Base-by-base conservation (phyloP, 2,888 invertebrate genomes). In the Drosophila prostipennis region DNA sequence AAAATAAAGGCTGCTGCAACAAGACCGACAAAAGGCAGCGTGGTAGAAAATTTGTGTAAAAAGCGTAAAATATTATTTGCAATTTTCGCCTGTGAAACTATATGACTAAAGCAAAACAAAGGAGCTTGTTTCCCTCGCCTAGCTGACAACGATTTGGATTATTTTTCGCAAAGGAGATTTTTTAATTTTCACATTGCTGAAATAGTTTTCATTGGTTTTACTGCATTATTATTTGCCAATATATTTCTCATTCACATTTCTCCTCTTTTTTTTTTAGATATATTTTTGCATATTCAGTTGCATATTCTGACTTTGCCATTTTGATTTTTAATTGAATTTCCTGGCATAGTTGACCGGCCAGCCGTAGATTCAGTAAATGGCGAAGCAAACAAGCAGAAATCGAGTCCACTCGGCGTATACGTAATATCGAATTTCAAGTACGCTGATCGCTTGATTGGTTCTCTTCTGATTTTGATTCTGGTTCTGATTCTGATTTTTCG, bases 31-130 rank as follows among this genome's bases (percentile, higher is more conserved):
- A 49, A 39, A 57, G 67, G 42, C 72, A 65, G 43, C 54, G 67
- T 68, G 14, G 70, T 52, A 54, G 70, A 74, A 74, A 74, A 69
- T 75, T 60, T 56, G 75, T 70, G 75, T 67, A 75, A 75, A 76
- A 72, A 76, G 68, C 63, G 63, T 72, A 70, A 74, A 74, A 74
- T 74, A 63, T 68, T 75, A 74, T 63, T 74, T 75, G 61, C 75
- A 63, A 57, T 61, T 74, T 74, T 48, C 53, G 68, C 56, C 53
- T 36, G 39, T 46, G n/a, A 14, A 61, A 60, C 39, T 48, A 34
- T 36, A 51, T 11, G 37, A 16, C 37, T 49, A 39, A 51, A 51
- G 19, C 37, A 42, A 42, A 48, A 43, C 42, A 42, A 13, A 26
- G 16, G 11, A 32, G 29, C 6, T 16, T 32, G 29, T 8, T 16